Percentiles rank a stretch among this genome's conserved stretches.
Evolutionary conservation across 2,888 invertebrate species (phyloP).

Genomic region (Diarsia mendica): DNA sequence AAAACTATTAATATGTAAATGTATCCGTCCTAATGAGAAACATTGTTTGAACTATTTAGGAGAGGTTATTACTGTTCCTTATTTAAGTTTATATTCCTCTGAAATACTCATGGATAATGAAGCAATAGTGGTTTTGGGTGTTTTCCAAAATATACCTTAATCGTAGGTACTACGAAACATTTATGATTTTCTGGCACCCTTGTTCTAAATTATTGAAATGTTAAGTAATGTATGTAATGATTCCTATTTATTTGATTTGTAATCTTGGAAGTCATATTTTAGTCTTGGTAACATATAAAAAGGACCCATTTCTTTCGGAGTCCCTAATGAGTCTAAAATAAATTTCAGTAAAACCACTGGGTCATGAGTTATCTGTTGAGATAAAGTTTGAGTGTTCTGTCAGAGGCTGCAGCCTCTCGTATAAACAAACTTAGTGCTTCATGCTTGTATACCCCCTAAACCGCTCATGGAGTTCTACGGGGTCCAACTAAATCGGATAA

Average conservation of each 20-base stretch:
- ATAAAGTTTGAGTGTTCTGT: constrained; percentile 18
- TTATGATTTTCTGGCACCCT: constrained; percentile 10
- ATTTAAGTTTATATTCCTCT: constrained; percentile 17
- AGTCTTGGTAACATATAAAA: constrained; percentile 1
- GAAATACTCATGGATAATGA: constrained; percentile 20
- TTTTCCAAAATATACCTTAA: background rate
- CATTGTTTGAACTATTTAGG: constrained; percentile 35
- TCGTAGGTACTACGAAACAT: constrained; percentile 1
- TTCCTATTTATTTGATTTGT: background rate
- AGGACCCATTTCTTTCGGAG: background rate
- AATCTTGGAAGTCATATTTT: constrained; percentile 3
- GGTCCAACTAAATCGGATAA: background rate
- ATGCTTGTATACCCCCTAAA: background rate
- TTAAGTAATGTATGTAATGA: background rate
- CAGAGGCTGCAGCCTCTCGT: background rate
- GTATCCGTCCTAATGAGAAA: constrained; percentile 37
- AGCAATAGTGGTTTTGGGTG: constrained; percentile 10
- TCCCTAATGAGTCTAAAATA: constrained; percentile 17
- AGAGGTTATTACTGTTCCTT: constrained; percentile 17
- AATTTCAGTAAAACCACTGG: constrained; percentile 10
- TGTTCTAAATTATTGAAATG: constrained; percentile 6
- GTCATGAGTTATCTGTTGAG: constrained; percentile 12
- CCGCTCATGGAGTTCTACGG: background rate
- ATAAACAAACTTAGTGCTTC: background rate
- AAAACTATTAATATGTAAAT: constrained; percentile 37